A percentile compares a stretch with the other conserved stretches of the same genome.
Evolutionary conservation across 2,888 invertebrate genomes (phyloP).

Genomic region (Incurvaria masculella): DNA sequence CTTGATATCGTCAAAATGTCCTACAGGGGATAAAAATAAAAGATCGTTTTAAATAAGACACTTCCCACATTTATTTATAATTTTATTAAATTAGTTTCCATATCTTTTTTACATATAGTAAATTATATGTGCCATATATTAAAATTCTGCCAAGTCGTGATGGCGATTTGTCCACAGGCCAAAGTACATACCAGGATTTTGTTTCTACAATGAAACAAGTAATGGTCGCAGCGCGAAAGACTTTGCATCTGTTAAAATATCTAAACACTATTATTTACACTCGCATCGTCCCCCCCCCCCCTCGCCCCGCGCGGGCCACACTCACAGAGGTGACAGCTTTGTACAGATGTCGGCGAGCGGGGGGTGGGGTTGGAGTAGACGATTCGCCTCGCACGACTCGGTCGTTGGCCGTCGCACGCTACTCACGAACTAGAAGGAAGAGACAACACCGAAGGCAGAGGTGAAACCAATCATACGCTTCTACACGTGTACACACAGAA

Average conservation of each 20-base stretch:
- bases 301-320: not conserved
- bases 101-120: conserved; percentile 54
- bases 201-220: conserved; percentile 43
- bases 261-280: not conserved
- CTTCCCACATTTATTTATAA: conserved; percentile 39
- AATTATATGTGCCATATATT: conserved; percentile 51
- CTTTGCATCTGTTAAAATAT: not conserved
- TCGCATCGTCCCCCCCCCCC: not conserved
- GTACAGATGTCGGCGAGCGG: too few species aligned
- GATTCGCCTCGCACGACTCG: too few species aligned
- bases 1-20: too few species aligned
- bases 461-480: conserved; percentile 28
- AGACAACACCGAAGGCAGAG: conserved; percentile 52
- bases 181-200: conserved; percentile 45
- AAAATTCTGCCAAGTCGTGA: conserved; percentile 43
- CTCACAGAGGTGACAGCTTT: too few species aligned
- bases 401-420: too few species aligned
- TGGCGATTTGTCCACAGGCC: conserved; percentile 31
- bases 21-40: not conserved
- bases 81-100: conserved; percentile 57
- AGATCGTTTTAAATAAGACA: conserved; percentile 5
- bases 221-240: conserved; percentile 11
- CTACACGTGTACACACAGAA: conserved; percentile 35
- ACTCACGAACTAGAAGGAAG: conserved; percentile 30
- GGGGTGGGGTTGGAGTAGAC: too few species aligned